These are phyloP conservation scores for Erythrocercus mccallii DNA, from an alignment of 2,113 vertebrate genomes.

Conservation along the genomic window DNA sequence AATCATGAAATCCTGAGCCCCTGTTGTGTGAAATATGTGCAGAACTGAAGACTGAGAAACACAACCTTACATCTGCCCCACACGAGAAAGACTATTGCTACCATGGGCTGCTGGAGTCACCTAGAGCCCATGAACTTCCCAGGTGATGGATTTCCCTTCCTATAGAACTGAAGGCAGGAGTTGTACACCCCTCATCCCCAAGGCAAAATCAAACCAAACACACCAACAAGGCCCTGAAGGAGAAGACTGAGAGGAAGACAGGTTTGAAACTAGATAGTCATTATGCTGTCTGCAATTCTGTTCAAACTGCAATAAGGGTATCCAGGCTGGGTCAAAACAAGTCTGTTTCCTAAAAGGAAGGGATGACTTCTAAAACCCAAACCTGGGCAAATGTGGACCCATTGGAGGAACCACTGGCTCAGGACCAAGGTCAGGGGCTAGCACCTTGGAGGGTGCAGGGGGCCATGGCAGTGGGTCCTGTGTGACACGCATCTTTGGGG, in stretches of 20 bases:
- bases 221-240: neutral
- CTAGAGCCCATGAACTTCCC: neutral
- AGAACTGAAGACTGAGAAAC: neutral
- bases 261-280: neutral
- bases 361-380: neutral
- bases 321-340: neutral
- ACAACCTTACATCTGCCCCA: neutral
- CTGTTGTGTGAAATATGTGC: neutral
- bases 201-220: neutral
- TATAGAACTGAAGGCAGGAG: neutral
- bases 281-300: neutral
- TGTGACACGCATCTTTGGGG: neutral
- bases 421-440: neutral
- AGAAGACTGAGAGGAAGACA: neutral
- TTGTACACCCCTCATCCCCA: fast-evolving
- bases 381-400: neutral
- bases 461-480: neutral
- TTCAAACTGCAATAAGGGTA: neutral
- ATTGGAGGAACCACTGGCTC: neutral
- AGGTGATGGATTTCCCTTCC: neutral
- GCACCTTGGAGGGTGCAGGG: neutral
- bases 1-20: neutral
- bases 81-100: neutral
- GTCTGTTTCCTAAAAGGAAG: neutral
- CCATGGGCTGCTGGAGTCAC: neutral